Evolutionary conservation across 2,113 vertebrate species (phyloP).

Genomic region (Litocranius walleri): DNA sequence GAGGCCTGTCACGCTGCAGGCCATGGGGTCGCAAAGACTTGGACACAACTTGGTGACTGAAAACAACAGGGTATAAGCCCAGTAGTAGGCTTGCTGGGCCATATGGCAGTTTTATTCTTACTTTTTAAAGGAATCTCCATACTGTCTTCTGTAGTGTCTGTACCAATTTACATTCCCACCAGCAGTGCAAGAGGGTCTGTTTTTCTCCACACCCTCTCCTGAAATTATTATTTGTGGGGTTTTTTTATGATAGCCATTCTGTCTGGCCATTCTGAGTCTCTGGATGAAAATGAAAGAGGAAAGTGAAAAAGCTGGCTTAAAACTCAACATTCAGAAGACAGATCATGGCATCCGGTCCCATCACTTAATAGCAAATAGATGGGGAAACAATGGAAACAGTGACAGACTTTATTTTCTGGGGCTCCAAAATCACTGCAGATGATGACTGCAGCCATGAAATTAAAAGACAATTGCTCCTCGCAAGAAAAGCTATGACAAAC

Average conservation of each 20-base stretch:
- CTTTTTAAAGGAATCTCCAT: neutral
- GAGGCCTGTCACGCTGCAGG: neutral
- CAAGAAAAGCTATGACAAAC: neutral
- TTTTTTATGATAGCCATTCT: neutral
- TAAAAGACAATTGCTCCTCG: neutral
- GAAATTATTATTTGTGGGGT: neutral
- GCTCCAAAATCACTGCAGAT: neutral
- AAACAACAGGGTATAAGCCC: neutral
- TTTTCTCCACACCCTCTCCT: neutral
- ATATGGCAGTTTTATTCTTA: fast-evolving
- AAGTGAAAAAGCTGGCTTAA: neutral
- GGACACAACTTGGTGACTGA: neutral
- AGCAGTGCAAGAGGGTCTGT: neutral
- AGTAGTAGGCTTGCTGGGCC: neutral
- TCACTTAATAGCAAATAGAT: neutral
- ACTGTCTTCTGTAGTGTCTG: neutral
- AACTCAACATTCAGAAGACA: neutral
- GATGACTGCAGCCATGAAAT: neutral
- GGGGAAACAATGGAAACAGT: neutral
- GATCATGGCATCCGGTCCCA: neutral
- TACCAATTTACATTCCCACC: neutral
- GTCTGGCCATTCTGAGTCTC: neutral
- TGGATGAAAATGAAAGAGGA: neutral
- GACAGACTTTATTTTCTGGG: neutral
- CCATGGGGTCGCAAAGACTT: neutral